phyloP scores from a whole-genome alignment of 2,888 invertebrate species.

The Malthinus seriepunctatus region DNA sequence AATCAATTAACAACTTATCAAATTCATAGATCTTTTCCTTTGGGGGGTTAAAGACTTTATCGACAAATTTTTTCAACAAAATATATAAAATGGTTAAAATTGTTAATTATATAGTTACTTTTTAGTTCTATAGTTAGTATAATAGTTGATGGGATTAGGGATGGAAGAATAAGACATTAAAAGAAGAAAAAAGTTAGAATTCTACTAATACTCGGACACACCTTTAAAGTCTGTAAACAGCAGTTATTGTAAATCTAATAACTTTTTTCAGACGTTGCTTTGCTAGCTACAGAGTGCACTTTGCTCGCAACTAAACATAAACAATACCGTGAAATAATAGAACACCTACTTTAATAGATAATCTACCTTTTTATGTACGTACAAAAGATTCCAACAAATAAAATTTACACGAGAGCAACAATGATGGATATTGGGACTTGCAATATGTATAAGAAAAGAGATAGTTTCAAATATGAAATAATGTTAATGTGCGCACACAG shows the following conservation, averaged over 20 bases:
- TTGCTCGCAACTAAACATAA: constrained; percentile 18
- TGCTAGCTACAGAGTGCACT: constrained; percentile 7
- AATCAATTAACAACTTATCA: constrained; percentile 15
- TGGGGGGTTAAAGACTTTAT: no score
- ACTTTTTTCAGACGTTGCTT: constrained; percentile 1
- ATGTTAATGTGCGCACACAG: constrained; percentile 24
- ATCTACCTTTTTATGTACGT: constrained; percentile 8
- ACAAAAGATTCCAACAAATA: not conserved
- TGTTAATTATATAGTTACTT: no score
- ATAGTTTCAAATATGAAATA: constrained; percentile 17
- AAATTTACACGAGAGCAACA: not conserved
- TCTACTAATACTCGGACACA: constrained; percentile 1
- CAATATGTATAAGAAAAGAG: not conserved
- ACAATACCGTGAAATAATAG: constrained; percentile 25
- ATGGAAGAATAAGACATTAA: no score
- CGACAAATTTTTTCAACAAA: no score
- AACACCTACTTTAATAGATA: constrained; percentile 15
- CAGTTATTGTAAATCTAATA: constrained; percentile 15
- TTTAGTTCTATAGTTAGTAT: no score
- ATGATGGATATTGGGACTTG: constrained; percentile 1
- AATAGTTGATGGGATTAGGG: no score
- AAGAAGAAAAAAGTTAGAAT: no score
- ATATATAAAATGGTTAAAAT: no score
- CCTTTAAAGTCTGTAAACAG: constrained; percentile 10
- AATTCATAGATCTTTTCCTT: not conserved